Conservation (phyloP, 2,888 invertebrate genomes). For the Drosophila yooni region DNA sequence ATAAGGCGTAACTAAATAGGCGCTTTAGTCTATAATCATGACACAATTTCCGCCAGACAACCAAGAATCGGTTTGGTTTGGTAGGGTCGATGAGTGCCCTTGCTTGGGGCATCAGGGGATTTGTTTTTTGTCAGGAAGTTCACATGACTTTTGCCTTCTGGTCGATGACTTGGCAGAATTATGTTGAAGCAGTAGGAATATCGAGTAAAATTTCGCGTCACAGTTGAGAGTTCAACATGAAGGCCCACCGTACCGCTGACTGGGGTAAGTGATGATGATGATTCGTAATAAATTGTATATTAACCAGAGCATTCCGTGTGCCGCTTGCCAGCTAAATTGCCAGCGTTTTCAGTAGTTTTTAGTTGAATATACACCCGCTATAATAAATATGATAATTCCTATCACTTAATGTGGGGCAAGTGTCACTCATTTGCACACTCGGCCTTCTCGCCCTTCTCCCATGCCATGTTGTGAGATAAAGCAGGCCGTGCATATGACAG, state of each 20-base stretch:
- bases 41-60: slow-evolving; percentile 74
- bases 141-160: slow-evolving; percentile 68
- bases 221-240: slow-evolving; percentile 74
- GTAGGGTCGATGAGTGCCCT: slow-evolving; percentile 28
- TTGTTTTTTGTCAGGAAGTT: slow-evolving; percentile 68
- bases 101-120: slow-evolving; percentile 3
- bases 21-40: slow-evolving; percentile 81
- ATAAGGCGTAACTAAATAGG: slow-evolving; percentile 80
- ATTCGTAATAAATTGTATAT: slow-evolving; percentile 76
- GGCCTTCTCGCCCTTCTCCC: slow-evolving; percentile 32
- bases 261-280: slow-evolving; percentile 61
- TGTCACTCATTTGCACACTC: slow-evolving; percentile 65
- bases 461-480: not conserved
- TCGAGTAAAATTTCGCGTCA: slow-evolving; percentile 66
- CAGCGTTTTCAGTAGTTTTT: slow-evolving; percentile 36
- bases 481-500: slow-evolving; percentile 55
- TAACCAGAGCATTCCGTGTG: slow-evolving; percentile 53
- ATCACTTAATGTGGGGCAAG: slow-evolving; percentile 45
- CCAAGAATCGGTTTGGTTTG: slow-evolving; percentile 7
- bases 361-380: slow-evolving; percentile 1
- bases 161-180: slow-evolving; percentile 59
- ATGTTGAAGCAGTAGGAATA: slow-evolving; percentile 19
- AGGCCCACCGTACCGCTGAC: slow-evolving; percentile 18
- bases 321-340: slow-evolving; percentile 49
- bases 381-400: slow-evolving; percentile 58